These are phyloP conservation scores for Euspilapteryx auroguttella DNA, from an alignment of 2,888 invertebrate genomes.

Conservation along the genomic window DNA sequence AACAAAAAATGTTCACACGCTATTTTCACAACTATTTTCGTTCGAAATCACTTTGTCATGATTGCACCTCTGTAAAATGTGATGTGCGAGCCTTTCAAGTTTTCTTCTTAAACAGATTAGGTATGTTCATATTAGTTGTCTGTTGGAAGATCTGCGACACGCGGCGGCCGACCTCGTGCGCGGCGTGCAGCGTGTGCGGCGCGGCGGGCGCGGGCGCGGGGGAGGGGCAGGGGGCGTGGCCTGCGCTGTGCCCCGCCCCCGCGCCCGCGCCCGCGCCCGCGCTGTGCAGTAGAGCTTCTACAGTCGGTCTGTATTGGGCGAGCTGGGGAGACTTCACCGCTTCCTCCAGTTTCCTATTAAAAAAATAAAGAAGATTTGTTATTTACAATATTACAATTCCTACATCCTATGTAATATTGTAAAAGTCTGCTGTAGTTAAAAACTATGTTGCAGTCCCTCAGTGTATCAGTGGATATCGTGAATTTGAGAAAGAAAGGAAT, in stretches of 20 bases:
- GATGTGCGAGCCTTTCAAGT: slow-evolving; percentile 18
- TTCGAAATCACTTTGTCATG: too few species aligned
- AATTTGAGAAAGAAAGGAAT: too few species aligned
- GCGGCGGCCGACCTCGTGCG: slow-evolving; percentile 43
- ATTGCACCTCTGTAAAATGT: too few species aligned
- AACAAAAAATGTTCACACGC: too few species aligned
- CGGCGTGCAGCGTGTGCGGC: slow-evolving; percentile 22
- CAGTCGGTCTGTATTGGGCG: slow-evolving; percentile 32
- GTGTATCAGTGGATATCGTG: too few species aligned
- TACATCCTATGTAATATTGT: too few species aligned
- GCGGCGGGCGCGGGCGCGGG: slow-evolving; percentile 13
- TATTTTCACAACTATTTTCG: too few species aligned
- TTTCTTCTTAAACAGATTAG: slow-evolving; percentile 54
- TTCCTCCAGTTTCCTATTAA: slow-evolving; percentile 41
- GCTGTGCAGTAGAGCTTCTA: slow-evolving; percentile 40
- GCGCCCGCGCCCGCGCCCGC: slow-evolving; percentile 13
- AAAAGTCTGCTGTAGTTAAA: too few species aligned
- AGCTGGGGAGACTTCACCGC: slow-evolving; percentile 27
- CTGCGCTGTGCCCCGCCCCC: not conserved
- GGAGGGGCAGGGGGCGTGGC: not conserved
- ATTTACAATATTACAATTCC: too few species aligned
- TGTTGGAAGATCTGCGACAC: slow-evolving; percentile 53
- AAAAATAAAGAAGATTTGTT: not conserved
- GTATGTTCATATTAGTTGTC: slow-evolving; percentile 44
- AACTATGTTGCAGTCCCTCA: too few species aligned